Conservation (phyloP, 1,140 invertebrate genomes). For the Drosophila persimilis region DNA sequence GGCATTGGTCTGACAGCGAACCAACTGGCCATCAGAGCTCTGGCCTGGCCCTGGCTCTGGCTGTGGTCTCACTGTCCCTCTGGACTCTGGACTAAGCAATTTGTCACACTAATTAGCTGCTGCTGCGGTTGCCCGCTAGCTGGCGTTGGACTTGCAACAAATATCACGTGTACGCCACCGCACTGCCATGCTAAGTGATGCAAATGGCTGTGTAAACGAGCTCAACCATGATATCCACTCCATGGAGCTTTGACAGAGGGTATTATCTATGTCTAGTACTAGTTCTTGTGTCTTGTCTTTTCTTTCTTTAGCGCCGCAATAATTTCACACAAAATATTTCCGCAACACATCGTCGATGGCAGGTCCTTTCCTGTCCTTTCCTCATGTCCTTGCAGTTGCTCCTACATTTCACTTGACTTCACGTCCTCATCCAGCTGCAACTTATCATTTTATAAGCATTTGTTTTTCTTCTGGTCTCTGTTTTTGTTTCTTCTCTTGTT, state of each 20-base stretch:
- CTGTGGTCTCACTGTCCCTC: slow-evolving; percentile 22
- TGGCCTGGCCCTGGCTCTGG: slow-evolving; percentile 11
- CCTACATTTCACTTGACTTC: slow-evolving; percentile 75
- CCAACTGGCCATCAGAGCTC: slow-evolving; percentile 19
- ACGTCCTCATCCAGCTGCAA: slow-evolving; percentile 57
- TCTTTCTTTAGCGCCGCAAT: slow-evolving; percentile 42
- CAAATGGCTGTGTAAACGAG: slow-evolving; percentile 31
- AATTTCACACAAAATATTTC: slow-evolving; percentile 76
- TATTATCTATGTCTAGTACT: slow-evolving; percentile 9
- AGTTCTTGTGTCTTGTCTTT: slow-evolving; percentile 11
- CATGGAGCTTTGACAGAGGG: slow-evolving; percentile 1
- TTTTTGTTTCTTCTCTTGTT: slow-evolving; percentile 29
- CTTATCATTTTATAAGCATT: slow-evolving; percentile 79
- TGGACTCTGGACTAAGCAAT: slow-evolving; percentile 47
- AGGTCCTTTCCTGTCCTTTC: slow-evolving; percentile 28
- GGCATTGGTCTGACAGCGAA: slow-evolving; percentile 34
- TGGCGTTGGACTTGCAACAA: slow-evolving; percentile 38
- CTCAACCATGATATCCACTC: slow-evolving; percentile 3
- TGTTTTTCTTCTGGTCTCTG: slow-evolving; percentile 48
- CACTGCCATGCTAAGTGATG: slow-evolving; percentile 11
- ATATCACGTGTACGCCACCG: slow-evolving; percentile 53
- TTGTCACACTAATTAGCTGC: slow-evolving; percentile 74
- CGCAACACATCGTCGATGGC: slow-evolving; percentile 69
- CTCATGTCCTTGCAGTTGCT: slow-evolving; percentile 29
- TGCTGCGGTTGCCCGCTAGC: slow-evolving; percentile 25